A percentile compares a stretch with the other conserved stretches of the same genome.
Evolutionary conservation across 2,888 invertebrate species (phyloP).

Genomic region (Unio pictorum): DNA sequence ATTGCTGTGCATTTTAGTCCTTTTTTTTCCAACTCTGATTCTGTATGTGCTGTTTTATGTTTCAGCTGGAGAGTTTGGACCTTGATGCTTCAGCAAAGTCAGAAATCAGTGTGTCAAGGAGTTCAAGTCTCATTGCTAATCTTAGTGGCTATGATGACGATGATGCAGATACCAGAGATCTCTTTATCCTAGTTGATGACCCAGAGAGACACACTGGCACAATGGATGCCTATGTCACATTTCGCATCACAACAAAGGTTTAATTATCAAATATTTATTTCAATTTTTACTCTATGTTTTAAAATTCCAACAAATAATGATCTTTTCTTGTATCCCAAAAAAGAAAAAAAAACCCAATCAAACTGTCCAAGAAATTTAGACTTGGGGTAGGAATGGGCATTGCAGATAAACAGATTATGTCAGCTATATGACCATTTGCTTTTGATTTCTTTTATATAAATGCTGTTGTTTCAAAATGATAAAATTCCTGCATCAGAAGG

Average conservation of each 20-base stretch:
- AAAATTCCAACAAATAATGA: no score
- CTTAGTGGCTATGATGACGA: conserved; percentile 63
- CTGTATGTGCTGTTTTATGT: conserved; percentile 5
- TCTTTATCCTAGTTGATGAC: conserved; percentile 80
- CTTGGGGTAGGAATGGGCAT: no score
- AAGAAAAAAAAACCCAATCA: no score
- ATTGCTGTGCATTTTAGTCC: no score
- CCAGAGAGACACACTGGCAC: conserved; percentile 83
- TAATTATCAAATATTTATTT: conserved; percentile 3
- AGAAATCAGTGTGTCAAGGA: conserved; percentile 59
- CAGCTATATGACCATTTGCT: no score
- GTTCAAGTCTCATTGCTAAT: conserved; percentile 64
- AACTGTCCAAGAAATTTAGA: no score
- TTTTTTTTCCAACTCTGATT: neutral
- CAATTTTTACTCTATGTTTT: neutral
- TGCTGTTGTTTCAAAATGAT: no score
- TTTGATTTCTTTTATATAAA: no score
- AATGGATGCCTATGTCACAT: conserved; percentile 82
- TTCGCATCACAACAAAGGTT: conserved; percentile 80
- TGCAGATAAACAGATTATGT: no score
- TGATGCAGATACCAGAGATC: conserved; percentile 72
- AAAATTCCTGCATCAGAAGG: no score
- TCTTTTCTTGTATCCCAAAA: no score
- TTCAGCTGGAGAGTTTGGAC: conserved; percentile 64
- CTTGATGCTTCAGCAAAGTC: conserved; percentile 63